Base-by-base conservation (phyloP, 2,888 invertebrate genomes). In the Pammene fasciana region DNA sequence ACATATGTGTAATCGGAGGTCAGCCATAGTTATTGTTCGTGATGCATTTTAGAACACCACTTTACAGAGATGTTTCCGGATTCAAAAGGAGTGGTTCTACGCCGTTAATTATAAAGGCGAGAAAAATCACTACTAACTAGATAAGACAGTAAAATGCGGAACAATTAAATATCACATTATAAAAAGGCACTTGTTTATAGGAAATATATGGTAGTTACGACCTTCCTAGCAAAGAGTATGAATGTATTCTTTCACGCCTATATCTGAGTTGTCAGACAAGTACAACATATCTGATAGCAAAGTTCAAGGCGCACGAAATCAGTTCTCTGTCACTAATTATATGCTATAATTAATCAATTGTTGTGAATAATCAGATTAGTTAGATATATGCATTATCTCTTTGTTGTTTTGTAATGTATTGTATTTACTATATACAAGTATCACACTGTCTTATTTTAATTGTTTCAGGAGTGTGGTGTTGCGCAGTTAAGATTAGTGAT, bases 331-430 rank as follows among this genome's bases (percentile, higher is more conserved):
- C 65, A 70, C 70, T 70, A 70, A 70, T 70, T 70, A 65, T 41
- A 26, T 65, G 59, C 46, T 60, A 65, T 65, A 70, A 70, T 70
- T 65, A 70, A 65, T 70, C 70, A 70, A 70, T 70, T 70, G 65
- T 70, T 70, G 46, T 55, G 41, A 52, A 48, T 65, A 55, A 70
- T 70, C 70, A 36, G 70, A 70, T 65, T 54, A 10, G 50, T 54
- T 52, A 26, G 10, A 13, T 26, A 26, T 26, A 26, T 26, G 6
- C 34, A 6, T 34, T 54, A 54, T 54, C 52, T 26, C 52, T 54
- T 60, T 55, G 41, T 60, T 57, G 18, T 2, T 43, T 18, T 38
- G 36, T 14, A 50, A 10, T 16, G 50, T 50, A 18, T 11, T 11
- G n/a, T n/a, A n/a, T n/a, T n/a, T n/a, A n/a, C n/a, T n/a, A n/a